Evolutionary conservation across 2,888 invertebrate genomes (phyloP).

Genomic region (Xestoiulus laeticollis): DNA sequence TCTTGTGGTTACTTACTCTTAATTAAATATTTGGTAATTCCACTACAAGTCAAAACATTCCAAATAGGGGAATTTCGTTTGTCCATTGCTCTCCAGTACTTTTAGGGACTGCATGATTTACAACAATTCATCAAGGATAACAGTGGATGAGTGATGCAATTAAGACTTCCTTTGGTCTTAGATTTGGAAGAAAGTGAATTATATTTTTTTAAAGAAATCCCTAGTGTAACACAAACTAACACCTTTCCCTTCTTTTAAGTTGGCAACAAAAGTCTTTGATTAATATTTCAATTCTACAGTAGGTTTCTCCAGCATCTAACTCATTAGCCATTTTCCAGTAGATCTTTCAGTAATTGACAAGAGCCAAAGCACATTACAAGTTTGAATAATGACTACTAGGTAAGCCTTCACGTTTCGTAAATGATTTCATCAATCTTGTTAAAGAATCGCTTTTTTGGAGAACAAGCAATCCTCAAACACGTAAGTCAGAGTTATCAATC

Average conservation of each 20-base stretch:
- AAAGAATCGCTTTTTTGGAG: too few species aligned
- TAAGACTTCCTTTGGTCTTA: background rate
- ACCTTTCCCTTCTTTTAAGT: background rate
- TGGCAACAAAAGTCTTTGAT: background rate
- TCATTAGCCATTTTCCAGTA: background rate
- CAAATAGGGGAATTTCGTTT: background rate
- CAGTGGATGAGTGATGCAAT: background rate
- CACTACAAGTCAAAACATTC: background rate
- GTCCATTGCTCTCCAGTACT: background rate
- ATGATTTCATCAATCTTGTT: too few species aligned
- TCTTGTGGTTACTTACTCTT: too few species aligned
- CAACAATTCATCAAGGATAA: background rate
- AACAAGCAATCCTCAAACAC: too few species aligned
- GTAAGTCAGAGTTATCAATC: too few species aligned
- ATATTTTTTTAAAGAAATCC: background rate
- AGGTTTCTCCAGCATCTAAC: background rate
- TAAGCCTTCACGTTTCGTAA: too few species aligned
- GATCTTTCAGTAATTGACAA: background rate
- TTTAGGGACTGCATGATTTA: background rate
- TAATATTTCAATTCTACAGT: background rate
- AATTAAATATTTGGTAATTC: too few species aligned
- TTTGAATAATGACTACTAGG: too few species aligned
- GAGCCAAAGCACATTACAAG: background rate
- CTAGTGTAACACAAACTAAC: background rate
- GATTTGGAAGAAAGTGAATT: background rate